These are phyloP conservation scores for Alloscopus bannaensis DNA, from an alignment of 2,888 invertebrate genomes.

Conservation along the genomic window DNA sequence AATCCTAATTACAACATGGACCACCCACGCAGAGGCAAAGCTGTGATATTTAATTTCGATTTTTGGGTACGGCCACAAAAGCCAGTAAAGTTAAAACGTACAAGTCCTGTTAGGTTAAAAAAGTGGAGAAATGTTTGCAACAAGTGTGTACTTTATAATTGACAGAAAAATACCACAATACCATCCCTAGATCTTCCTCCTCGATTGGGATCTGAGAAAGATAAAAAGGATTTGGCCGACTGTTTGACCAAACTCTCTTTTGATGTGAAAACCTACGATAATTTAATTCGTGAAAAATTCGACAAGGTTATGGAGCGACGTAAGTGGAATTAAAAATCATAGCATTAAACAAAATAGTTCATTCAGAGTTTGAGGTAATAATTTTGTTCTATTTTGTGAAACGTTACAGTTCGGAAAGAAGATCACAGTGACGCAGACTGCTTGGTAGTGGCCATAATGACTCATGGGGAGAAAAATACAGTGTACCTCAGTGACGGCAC, in stretches of 20 bases:
- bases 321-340: slow-evolving; percentile 41
- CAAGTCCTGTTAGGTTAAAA: no score
- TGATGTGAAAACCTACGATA: slow-evolving; percentile 63
- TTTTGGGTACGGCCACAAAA: slow-evolving; percentile 63
- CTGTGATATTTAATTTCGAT: slow-evolving; percentile 71
- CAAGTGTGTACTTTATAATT: slow-evolving; percentile 2
- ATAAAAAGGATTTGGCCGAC: slow-evolving; percentile 62
- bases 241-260: slow-evolving; percentile 66
- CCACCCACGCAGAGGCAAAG: slow-evolving; percentile 67
- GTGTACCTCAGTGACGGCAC: slow-evolving; percentile 69
- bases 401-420: slow-evolving; percentile 59
- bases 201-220: slow-evolving; percentile 68
- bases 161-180: slow-evolving; percentile 53
- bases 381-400: not conserved
- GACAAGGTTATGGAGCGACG: slow-evolving; percentile 53
- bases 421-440: slow-evolving; percentile 69
- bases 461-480: slow-evolving; percentile 70
- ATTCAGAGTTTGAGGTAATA: not conserved
- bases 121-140: not conserved
- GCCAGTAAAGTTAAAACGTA: no score
- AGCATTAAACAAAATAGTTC: not conserved
- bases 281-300: slow-evolving; percentile 56
- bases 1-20: slow-evolving; percentile 67
- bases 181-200: slow-evolving; percentile 54
- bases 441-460: slow-evolving; percentile 69